Conservation (phyloP, 1,140 invertebrate species). For the Heliconius melpomene region DNA sequence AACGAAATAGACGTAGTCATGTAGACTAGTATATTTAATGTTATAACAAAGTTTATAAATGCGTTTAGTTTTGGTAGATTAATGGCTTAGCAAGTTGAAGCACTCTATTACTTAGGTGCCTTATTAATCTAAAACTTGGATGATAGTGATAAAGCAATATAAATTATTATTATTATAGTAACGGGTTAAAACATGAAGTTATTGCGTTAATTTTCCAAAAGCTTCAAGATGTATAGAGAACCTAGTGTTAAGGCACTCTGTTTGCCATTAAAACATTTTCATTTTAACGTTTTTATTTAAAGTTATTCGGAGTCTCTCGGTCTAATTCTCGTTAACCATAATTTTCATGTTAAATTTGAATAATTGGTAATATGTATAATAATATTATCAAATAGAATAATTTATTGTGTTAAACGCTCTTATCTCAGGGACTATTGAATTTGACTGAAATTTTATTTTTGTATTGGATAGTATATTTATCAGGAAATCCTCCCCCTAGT, state of each 20-base stretch:
- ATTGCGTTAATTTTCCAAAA: no score
- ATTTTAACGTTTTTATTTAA: background rate
- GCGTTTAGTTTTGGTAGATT: slow-evolving; percentile 5
- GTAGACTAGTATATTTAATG: background rate
- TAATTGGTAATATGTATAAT: background rate
- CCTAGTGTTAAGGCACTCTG: no score
- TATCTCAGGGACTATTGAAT: no score
- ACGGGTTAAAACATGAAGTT: no score
- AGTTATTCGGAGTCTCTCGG: background rate
- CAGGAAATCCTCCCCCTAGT: no score
- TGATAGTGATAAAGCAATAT: background rate
- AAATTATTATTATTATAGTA: background rate
- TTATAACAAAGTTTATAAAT: background rate
- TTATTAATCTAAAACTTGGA: slow-evolving; percentile 5
- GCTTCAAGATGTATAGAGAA: no score
- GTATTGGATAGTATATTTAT: no score
- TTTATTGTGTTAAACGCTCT: no score
- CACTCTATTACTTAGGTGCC: background rate
- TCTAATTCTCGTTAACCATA: background rate
- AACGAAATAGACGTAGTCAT: no score
- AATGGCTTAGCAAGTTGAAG: background rate
- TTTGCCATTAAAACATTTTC: no score
- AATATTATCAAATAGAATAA: no score
- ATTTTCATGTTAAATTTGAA: background rate
- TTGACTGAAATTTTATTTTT: no score